phyloP scores from a whole-genome alignment of 2,888 invertebrate species.

The Altica lythri region DNA sequence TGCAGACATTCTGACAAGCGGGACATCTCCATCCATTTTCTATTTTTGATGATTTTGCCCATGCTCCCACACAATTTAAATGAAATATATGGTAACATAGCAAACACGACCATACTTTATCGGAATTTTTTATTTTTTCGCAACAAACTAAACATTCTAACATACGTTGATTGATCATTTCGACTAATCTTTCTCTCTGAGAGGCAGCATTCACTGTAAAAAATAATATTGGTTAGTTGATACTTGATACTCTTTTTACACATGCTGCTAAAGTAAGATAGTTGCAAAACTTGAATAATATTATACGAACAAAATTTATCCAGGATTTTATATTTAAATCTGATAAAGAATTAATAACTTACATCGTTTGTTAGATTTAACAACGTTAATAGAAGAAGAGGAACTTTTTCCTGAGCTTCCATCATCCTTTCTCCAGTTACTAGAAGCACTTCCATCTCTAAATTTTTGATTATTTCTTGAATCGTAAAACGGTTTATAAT shows the following conservation, averaged over 20 bases:
- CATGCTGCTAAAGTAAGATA: too few relatives aligned
- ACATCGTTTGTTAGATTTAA: too few relatives aligned
- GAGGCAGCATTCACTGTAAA: slow-evolving; percentile 64
- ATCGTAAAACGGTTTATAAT: slow-evolving; percentile 29
- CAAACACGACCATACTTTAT: slow-evolving; percentile 87
- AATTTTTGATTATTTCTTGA: slow-evolving; percentile 28
- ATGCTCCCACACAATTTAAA: slow-evolving; percentile 85
- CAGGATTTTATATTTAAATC: too few relatives aligned
- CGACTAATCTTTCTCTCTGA: slow-evolving; percentile 82
- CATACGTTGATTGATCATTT: slow-evolving; percentile 79
- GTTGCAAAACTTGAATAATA: too few relatives aligned
- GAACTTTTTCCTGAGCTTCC: slow-evolving; percentile 23
- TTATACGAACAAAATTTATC: too few relatives aligned
- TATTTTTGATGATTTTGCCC: slow-evolving; percentile 81
- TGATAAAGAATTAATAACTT: too few relatives aligned
- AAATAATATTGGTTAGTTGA: too few relatives aligned
- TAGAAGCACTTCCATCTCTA: slow-evolving; percentile 19
- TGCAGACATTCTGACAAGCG: slow-evolving; percentile 85
- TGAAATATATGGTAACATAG: slow-evolving; percentile 94
- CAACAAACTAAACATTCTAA: slow-evolving; percentile 96
- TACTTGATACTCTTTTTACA: too few relatives aligned
- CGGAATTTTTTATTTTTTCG: slow-evolving; percentile 78
- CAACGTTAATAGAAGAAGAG: slow-evolving; percentile 24
- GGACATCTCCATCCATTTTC: slow-evolving; percentile 94
- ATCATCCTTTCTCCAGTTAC: slow-evolving; percentile 30